A percentile compares a stretch with the other conserved stretches of the same genome.
Evolutionary conservation across 2,888 invertebrate species (phyloP).

Genomic region (Diabrotica balteata): DNA sequence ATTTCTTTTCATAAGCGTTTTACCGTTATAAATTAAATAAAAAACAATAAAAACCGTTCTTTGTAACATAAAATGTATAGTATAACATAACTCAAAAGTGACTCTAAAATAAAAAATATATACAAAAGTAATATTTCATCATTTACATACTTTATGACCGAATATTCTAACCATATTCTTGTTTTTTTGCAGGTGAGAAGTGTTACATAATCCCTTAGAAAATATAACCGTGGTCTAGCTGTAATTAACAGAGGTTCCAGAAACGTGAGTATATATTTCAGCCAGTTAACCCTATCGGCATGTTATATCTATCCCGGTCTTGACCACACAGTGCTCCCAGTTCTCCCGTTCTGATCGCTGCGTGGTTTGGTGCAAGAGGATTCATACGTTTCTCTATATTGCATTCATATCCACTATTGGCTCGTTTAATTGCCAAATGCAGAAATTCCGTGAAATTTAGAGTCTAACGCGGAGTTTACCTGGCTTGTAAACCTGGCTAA

Average conservation of each 20-base stretch:
- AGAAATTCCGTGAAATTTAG: slow-evolving; percentile 18
- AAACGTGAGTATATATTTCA: slow-evolving; percentile 58
- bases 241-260: slow-evolving; percentile 58
- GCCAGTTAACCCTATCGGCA: slow-evolving; percentile 49
- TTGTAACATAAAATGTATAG: too few relatives aligned
- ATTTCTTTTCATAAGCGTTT: too few relatives aligned
- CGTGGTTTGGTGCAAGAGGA: slow-evolving; percentile 27
- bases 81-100: too few relatives aligned
- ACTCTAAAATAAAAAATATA: too few relatives aligned
- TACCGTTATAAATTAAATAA: too few relatives aligned
- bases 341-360: slow-evolving; percentile 6
- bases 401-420: slow-evolving; percentile 54
- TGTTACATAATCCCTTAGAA: slow-evolving; percentile 43
- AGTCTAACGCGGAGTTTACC: background rate
- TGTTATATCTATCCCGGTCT: slow-evolving; percentile 31
- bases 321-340: slow-evolving; percentile 11
- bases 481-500: too few relatives aligned
- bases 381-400: slow-evolving; percentile 55
- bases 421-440: slow-evolving; percentile 53
- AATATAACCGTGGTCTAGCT: slow-evolving; percentile 48
- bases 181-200: slow-evolving; percentile 55
- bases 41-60: too few relatives aligned
- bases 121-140: too few relatives aligned
- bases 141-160: background rate
- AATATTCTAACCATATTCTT: background rate